Conservation (phyloP, 2,113 vertebrate species). For the Xiphophorus maculatus region DNA sequence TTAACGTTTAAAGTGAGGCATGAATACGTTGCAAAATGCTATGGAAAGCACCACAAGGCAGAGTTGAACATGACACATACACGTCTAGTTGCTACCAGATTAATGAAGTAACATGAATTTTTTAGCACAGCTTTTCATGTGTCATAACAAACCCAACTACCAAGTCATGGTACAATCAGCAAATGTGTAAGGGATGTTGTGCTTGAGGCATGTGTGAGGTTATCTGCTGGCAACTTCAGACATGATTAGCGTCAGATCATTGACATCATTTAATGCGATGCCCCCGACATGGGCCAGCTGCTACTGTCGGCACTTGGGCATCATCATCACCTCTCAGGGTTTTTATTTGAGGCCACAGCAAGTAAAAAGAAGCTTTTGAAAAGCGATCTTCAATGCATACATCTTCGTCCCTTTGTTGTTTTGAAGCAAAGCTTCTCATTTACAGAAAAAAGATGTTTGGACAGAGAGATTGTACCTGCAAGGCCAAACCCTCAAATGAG, state of each 20-base stretch:
- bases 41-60: not conserved
- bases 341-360: slow-evolving; percentile 30
- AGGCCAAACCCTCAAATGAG: slow-evolving; percentile 51
- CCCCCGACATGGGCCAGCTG: slow-evolving; percentile 60
- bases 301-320: slow-evolving; percentile 35
- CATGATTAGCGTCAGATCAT: slow-evolving; percentile 61
- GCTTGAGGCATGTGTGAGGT: slow-evolving; percentile 42
- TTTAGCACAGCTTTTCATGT: slow-evolving; percentile 1
- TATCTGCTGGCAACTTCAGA: slow-evolving; percentile 38
- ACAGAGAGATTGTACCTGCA: slow-evolving; percentile 44
- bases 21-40: not conserved
- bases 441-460: slow-evolving; percentile 18
- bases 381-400: slow-evolving; percentile 20
- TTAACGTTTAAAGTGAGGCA: not conserved
- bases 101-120: not conserved
- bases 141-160: slow-evolving; percentile 13
- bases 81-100: not conserved
- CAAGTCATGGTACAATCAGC: slow-evolving; percentile 24
- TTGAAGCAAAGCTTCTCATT: slow-evolving; percentile 25
- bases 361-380: not conserved
- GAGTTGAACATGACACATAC: not conserved
- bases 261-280: slow-evolving; percentile 50
- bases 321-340: slow-evolving; percentile 21
- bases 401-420: not conserved
- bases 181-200: slow-evolving; percentile 24